These are phyloP conservation scores for Cyanoramphus novaezelandiae DNA, from an alignment of 2,113 vertebrate genomes.

Conservation along the genomic window DNA sequence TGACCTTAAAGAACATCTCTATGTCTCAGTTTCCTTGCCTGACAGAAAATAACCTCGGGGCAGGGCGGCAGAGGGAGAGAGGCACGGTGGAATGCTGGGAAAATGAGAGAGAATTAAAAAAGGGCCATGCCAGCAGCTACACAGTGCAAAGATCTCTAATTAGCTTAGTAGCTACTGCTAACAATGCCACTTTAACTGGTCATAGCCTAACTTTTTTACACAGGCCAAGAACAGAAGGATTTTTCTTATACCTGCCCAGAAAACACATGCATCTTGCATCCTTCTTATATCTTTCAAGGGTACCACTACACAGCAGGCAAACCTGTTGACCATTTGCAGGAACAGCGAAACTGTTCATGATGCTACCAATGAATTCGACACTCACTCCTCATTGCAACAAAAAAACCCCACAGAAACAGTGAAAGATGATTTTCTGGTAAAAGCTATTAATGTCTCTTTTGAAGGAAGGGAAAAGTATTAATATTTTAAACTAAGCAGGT, in stretches of 20 bases:
- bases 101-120: neutral
- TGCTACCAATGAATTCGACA: neutral
- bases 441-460: neutral
- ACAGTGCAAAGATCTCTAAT: neutral
- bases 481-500: neutral
- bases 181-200: neutral
- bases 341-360: neutral
- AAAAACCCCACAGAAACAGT: neutral
- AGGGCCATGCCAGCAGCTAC: neutral
- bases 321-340: neutral
- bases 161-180: neutral
- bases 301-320: neutral
- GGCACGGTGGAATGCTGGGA: too few relatives aligned
- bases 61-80: too few relatives aligned
- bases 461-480: neutral
- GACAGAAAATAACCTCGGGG: neutral
- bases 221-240: neutral
- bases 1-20: neutral
- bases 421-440: neutral
- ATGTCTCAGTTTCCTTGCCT: neutral
- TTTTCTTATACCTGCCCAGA: neutral
- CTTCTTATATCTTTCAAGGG: neutral
- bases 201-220: neutral
- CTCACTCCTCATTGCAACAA: neutral
- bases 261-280: accelerated